phyloP scores from a whole-genome alignment of 2,797 vertebrate species.

The Podarcis lilfordi region DNA sequence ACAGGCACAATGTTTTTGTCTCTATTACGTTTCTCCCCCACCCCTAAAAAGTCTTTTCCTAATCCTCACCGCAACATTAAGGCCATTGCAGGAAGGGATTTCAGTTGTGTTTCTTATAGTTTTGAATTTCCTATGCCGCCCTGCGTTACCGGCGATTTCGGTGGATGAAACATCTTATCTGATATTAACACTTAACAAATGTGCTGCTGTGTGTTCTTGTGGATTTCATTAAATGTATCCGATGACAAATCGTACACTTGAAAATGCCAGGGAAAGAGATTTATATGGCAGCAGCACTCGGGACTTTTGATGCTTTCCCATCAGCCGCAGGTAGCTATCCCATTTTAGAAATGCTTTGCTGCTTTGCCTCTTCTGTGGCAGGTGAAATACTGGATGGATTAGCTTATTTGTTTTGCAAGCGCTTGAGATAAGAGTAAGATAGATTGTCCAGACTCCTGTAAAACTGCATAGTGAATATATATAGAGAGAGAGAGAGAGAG shows the following conservation, averaged over 20 bases:
- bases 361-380: background rate
- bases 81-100: background rate
- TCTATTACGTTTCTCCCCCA: background rate
- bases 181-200: slow-evolving; percentile 25
- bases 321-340: background rate
- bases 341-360: slow-evolving; percentile 22
- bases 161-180: slow-evolving; percentile 15
- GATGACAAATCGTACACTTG: slow-evolving; percentile 1
- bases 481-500: background rate
- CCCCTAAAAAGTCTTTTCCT: background rate
- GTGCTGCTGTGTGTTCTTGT: slow-evolving; percentile 7
- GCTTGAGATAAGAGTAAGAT: slow-evolving; percentile 28
- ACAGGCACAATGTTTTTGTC: background rate
- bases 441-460: slow-evolving; percentile 31
- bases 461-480: slow-evolving; percentile 18
- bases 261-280: slow-evolving; percentile 15
- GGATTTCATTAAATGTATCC: slow-evolving; percentile 25
- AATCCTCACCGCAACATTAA: background rate
- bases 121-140: background rate
- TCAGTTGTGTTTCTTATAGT: background rate
- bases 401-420: slow-evolving; percentile 22
- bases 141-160: slow-evolving; percentile 20
- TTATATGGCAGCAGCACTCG: slow-evolving; percentile 12
- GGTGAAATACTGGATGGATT: slow-evolving; percentile 32
- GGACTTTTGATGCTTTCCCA: background rate